Evolutionary conservation across 2,888 invertebrate species (phyloP), one percentile per base, ranked within the genome.

Genomic region (Nemotelus pantherinus): DNA sequence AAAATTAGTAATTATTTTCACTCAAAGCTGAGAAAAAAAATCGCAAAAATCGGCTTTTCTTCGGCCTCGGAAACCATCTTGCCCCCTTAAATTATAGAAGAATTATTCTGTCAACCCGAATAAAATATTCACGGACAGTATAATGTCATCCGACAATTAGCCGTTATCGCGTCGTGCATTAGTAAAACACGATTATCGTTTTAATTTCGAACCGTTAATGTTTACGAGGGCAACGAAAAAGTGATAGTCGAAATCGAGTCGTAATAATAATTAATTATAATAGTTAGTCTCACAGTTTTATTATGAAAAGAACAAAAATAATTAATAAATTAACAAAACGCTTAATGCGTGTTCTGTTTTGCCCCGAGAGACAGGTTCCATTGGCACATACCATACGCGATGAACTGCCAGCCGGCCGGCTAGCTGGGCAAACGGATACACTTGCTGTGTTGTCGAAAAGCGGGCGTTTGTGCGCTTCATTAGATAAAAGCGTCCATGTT

Each of bases 181-280:
- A 70, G 70, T 50, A 70, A 39, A 70, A 70, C 70, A 70, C 43
- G 70, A 70, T 70, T 55, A 70, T 55, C 70, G 43, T 70, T 70
- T 70, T 70, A 70, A 70, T 70, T 70, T 70, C 44, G 44, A n/a
- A 9, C 53, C 25, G 6, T 70, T 70, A 47, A 70, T 65, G 9
- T 65, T n/a, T 3, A 50, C 55, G 9, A 70, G 25, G 41, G 9
- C 25, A 25, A 3, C 47, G 53, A 70, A 45, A 70, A 70, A 43
- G 50, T 70, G 70, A 25, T 50, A 70, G 43, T 25, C 70, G 44
- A 44, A 48, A 68, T 68, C 43, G 50, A 72, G 6, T 45, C 45
- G 58, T n/a, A 72, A 58, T 72, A 72, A 58, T 25, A 58, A 72
- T 72, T 72, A 72, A 72, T 58, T 72, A 74, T 43, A 74, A 74